These are phyloP conservation scores for Hydraecia micacea DNA, from an alignment of 2,888 invertebrate species.

Conservation along the genomic window DNA sequence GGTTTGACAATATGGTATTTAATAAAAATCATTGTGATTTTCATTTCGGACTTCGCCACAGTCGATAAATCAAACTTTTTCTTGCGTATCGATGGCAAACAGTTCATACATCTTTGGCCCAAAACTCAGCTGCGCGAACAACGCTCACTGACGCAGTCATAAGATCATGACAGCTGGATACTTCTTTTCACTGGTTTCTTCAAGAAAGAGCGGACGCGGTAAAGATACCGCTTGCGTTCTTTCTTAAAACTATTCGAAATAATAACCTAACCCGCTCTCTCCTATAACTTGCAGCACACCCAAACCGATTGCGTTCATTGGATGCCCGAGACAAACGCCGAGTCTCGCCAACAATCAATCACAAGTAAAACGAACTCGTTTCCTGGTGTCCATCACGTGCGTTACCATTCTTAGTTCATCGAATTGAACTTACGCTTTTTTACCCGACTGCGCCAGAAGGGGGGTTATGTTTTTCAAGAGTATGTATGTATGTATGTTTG, in stretches of 20 bases:
- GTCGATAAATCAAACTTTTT: background rate
- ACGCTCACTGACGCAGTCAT: too few relatives aligned
- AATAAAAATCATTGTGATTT: background rate
- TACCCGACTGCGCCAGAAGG: too few relatives aligned
- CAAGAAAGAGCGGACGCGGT: too few relatives aligned
- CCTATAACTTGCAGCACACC: slow-evolving; percentile 20
- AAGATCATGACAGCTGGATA: background rate
- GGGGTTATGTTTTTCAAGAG: too few relatives aligned
- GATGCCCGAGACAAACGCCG: slow-evolving; percentile 61
- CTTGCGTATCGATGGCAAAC: too few relatives aligned
- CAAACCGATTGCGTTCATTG: slow-evolving; percentile 58
- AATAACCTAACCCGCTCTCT: slow-evolving; percentile 9
- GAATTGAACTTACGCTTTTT: slow-evolving; percentile 1
- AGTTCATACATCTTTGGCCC: too few relatives aligned
- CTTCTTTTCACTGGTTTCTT: background rate
- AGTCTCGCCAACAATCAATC: slow-evolving; percentile 62
- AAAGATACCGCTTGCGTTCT: background rate
- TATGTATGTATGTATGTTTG: too few relatives aligned
- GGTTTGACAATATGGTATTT: background rate
- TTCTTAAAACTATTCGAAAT: background rate
- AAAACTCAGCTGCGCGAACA: too few relatives aligned
- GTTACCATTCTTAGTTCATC: slow-evolving; percentile 32
- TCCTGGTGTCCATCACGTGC: slow-evolving; percentile 58
- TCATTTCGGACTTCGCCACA: background rate
- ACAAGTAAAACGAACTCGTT: slow-evolving; percentile 47